phyloP scores from a whole-genome alignment of 2,888 invertebrate species.

The Acanthococcus lagerstroemiae region DNA sequence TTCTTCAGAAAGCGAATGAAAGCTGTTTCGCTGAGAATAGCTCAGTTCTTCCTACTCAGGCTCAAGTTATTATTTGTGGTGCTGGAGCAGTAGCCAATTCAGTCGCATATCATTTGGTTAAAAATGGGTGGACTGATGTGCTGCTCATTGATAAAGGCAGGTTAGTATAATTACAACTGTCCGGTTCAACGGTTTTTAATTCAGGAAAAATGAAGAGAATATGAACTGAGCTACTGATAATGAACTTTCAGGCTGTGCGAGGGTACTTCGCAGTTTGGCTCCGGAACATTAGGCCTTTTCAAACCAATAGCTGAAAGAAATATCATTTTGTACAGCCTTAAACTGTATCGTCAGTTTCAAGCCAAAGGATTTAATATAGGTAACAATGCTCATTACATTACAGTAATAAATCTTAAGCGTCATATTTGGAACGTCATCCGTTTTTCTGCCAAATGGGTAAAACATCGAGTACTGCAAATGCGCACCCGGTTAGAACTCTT shows the following conservation, averaged over 20 bases:
- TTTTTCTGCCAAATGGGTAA: too few relatives aligned
- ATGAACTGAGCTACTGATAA: background rate
- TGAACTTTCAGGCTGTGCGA: conserved; percentile 40
- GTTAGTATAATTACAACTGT: conserved; percentile 40
- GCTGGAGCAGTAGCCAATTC: conserved; percentile 65
- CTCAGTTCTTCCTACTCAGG: conserved; percentile 42
- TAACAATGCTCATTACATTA: too few relatives aligned
- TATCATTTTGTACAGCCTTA: conserved; percentile 51
- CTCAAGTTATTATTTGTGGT: conserved; percentile 51
- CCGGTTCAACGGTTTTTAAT: background rate
- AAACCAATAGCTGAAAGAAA: conserved; percentile 51
- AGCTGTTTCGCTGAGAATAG: conserved; percentile 1
- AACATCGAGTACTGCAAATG: too few relatives aligned
- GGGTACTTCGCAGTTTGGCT: conserved; percentile 51
- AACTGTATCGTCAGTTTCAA: conserved; percentile 50
- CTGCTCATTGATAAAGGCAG: conserved; percentile 56
- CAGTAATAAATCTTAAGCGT: too few relatives aligned
- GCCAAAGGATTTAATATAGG: conserved; percentile 51
- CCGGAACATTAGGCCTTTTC: conserved; percentile 52
- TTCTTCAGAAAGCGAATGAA: background rate
- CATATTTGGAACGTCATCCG: too few relatives aligned
- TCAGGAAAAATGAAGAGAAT: background rate
- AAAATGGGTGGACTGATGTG: conserved; percentile 58
- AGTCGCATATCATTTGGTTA: conserved; percentile 61
- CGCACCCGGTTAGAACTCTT: too few relatives aligned